Percentiles rank a stretch among this genome's conserved stretches.
phyloP scores from a whole-genome alignment of 2,113 vertebrate species.

The Sinosuthora webbiana region DNA sequence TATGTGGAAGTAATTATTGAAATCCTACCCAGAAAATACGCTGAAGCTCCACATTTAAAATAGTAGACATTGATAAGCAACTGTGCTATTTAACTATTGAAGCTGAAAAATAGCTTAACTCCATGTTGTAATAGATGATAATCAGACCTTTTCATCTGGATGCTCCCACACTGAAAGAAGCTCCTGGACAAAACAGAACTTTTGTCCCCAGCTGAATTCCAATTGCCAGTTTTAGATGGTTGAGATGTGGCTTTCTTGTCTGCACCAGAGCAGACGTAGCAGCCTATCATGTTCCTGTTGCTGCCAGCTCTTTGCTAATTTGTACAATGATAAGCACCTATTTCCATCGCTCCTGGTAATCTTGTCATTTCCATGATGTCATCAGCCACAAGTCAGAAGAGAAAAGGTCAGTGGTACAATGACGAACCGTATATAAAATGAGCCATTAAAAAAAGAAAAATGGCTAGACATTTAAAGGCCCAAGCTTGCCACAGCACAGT shows the following conservation, averaged over 20 bases:
- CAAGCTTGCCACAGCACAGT: background rate
- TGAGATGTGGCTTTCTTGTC: background rate
- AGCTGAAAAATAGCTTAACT: background rate
- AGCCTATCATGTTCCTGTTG: background rate
- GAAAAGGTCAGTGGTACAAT: slow-evolving; percentile 51
- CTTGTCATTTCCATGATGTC: slow-evolving; percentile 48
- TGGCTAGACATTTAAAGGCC: background rate
- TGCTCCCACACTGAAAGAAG: background rate
- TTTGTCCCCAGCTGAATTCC: background rate
- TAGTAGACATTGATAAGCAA: background rate
- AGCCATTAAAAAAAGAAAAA: slow-evolving; percentile 50
- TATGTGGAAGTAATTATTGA: background rate
- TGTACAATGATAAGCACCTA: slow-evolving; percentile 33
- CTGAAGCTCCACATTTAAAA: background rate
- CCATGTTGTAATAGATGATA: background rate
- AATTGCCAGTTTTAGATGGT: background rate
- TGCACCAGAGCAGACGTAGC: background rate
- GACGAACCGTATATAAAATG: slow-evolving; percentile 27
- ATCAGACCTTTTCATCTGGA: background rate
- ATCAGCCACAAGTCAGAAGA: slow-evolving; percentile 30
- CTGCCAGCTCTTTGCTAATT: slow-evolving; percentile 55
- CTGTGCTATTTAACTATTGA: background rate
- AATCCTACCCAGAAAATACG: background rate
- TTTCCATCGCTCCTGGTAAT: slow-evolving; percentile 36
- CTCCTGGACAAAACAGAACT: background rate